Evolutionary conservation across 2,113 vertebrate genomes (phyloP).

Genomic region (Semicossyphus pulcher): DNA sequence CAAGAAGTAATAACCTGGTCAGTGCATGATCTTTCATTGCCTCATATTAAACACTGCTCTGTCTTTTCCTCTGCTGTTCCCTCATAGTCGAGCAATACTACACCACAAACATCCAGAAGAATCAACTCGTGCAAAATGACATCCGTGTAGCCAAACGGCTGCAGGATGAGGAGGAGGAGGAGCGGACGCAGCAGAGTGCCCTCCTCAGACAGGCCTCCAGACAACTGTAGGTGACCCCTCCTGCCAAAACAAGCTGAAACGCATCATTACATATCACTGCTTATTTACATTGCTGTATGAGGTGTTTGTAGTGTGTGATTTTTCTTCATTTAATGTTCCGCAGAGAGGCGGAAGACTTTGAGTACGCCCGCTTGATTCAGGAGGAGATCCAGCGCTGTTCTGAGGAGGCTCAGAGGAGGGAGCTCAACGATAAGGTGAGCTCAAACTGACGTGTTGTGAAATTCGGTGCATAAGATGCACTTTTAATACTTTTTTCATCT

Average conservation of each 20-base stretch:
- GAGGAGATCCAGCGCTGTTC: slow-evolving; percentile 79
- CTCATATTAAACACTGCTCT: background rate
- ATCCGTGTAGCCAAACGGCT: slow-evolving; percentile 79
- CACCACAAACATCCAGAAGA: slow-evolving; percentile 83
- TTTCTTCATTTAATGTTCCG: background rate
- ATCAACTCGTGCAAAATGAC: slow-evolving; percentile 83
- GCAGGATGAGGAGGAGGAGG: slow-evolving; percentile 82
- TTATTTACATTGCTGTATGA: background rate
- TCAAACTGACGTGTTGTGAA: background rate
- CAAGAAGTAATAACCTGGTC: background rate
- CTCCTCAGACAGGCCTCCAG: slow-evolving; percentile 66
- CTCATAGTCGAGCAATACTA: slow-evolving; percentile 83
- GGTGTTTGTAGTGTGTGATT: background rate
- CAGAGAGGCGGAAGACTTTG: slow-evolving; percentile 82
- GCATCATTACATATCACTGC: background rate
- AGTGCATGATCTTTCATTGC: background rate
- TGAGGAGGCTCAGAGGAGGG: slow-evolving; percentile 73
- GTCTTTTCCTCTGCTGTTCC: background rate
- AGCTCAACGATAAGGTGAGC: slow-evolving; percentile 80
- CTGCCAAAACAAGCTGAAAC: background rate
- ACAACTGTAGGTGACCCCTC: slow-evolving; percentile 62
- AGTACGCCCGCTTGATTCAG: slow-evolving; percentile 79
- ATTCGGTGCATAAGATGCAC: no score
- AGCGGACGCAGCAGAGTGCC: slow-evolving; percentile 57
- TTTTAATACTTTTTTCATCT: no score